phyloP scores from a whole-genome alignment of 2,797 vertebrate genomes.

The Notoglanidium macrostoma region DNA sequence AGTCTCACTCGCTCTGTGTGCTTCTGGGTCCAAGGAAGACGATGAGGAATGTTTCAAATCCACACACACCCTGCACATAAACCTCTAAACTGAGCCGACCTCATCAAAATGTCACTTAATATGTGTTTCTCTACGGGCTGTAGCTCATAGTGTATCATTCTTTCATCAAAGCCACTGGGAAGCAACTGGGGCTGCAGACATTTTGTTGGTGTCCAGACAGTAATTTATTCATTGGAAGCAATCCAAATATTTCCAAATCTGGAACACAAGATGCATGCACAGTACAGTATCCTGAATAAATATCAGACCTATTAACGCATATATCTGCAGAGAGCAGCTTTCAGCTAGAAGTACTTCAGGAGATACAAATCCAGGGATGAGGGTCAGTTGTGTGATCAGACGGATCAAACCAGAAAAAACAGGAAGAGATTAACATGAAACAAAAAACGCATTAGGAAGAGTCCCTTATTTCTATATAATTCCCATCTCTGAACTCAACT shows the following conservation, averaged over 20 bases:
- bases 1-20: background rate
- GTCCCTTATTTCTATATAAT: background rate
- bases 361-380: background rate
- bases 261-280: conserved; percentile 7
- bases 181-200: background rate
- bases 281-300: background rate
- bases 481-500: background rate
- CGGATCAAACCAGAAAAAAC: background rate
- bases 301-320: background rate
- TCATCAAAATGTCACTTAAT: conserved; percentile 44
- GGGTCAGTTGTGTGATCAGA: background rate
- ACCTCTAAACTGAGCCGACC: conserved; percentile 39
- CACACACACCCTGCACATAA: conserved; percentile 38
- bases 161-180: conserved; percentile 58
- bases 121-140: conserved; percentile 58
- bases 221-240: conserved; percentile 53
- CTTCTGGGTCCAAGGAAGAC: conserved; percentile 6
- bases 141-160: conserved; percentile 57
- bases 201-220: background rate
- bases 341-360: background rate
- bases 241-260: conserved; percentile 57
- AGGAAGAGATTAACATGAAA: background rate
- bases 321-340: background rate
- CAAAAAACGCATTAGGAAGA: background rate
- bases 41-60: conserved; percentile 48